A percentile compares a stretch with the other conserved stretches of the same genome.
Evolutionary conservation across 2,113 vertebrate species (phyloP).

Genomic region (Scartelaos histophorus): DNA sequence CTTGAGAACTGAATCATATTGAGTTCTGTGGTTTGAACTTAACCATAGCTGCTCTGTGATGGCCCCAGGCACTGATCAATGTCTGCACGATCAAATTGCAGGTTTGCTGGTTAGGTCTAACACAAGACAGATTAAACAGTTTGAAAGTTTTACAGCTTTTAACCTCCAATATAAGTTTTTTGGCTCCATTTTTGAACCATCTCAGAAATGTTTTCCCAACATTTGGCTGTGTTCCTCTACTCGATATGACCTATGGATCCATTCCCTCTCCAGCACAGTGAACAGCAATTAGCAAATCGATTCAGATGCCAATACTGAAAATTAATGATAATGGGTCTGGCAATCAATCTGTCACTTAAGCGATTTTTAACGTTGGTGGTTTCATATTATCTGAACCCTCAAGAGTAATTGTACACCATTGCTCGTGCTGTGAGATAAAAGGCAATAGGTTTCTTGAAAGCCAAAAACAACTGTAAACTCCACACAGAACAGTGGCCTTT

Average conservation of each 20-base stretch:
- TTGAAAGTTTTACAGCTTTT: background rate
- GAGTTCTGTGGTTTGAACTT: conserved; percentile 7
- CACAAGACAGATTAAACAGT: background rate
- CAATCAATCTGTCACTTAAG: conserved; percentile 5
- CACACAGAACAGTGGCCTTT: background rate
- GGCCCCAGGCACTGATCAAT: conserved; percentile 1
- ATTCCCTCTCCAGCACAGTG: conserved; percentile 1
- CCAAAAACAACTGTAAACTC: background rate
- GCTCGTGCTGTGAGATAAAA: background rate
- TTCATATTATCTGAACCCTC: background rate
- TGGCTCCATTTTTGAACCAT: background rate
- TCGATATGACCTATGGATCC: conserved; percentile 8
- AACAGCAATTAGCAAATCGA: conserved; percentile 3
- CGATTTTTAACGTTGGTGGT: conserved; percentile 1
- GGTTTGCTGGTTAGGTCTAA: background rate
- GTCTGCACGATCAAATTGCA: background rate
- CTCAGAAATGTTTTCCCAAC: background rate
- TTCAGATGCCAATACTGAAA: conserved; percentile 8
- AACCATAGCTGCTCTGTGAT: conserved; percentile 1
- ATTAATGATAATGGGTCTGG: conserved; percentile 3
- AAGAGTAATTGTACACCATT: background rate
- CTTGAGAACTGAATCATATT: background rate
- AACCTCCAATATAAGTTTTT: background rate
- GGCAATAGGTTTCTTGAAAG: background rate
- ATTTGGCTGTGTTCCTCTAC: background rate